phyloP scores from a whole-genome alignment of 2,888 invertebrate genomes.

The Pycnomerus fuliginosus region DNA sequence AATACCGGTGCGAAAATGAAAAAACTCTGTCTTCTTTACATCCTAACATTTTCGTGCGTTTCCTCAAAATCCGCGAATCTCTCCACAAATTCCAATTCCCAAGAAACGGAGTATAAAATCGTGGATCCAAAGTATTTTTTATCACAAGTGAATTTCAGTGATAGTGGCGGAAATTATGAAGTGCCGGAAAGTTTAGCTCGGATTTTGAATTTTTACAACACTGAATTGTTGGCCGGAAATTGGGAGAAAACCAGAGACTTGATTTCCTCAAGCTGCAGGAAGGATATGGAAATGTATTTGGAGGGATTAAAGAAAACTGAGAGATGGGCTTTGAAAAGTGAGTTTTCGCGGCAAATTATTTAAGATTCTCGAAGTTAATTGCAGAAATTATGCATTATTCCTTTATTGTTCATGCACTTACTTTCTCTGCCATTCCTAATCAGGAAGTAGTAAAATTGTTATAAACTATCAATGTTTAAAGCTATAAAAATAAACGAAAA shows the following conservation, averaged over 20 bases:
- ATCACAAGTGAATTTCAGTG: slow-evolving; percentile 38
- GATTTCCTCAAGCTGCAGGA: slow-evolving; percentile 57
- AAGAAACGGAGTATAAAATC: slow-evolving; percentile 40
- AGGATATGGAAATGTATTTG: slow-evolving; percentile 62
- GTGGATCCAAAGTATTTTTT: slow-evolving; percentile 37
- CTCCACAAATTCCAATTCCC: neutral
- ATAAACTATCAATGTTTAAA: too few relatives aligned
- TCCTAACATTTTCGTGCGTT: slow-evolving; percentile 22
- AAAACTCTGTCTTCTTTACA: slow-evolving; percentile 18
- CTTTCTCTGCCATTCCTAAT: too few relatives aligned
- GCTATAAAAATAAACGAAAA: too few relatives aligned
- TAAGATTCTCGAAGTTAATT: neutral
- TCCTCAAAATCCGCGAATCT: too few relatives aligned
- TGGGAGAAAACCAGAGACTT: slow-evolving; percentile 56
- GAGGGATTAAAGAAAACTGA: slow-evolving; percentile 59
- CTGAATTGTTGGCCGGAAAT: slow-evolving; percentile 58
- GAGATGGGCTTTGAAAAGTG: slow-evolving; percentile 72
- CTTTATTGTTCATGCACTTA: too few relatives aligned
- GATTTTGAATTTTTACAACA: slow-evolving; percentile 60
- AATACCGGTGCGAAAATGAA: slow-evolving; percentile 19
- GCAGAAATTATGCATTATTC: too few relatives aligned
- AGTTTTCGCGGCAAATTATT: slow-evolving; percentile 48
- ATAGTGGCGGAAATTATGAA: slow-evolving; percentile 28
- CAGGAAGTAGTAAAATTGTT: too few relatives aligned
- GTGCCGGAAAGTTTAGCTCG: slow-evolving; percentile 52